These are phyloP conservation scores for Caenorhabditis elegans DNA, from an alignment of 1,140 invertebrate species.

Conservation along the genomic window WBcel235 BX284602.5:9586001-9586500, in stretches of 20 bases:
- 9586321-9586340: background rate
- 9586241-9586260: slow-evolving; percentile 37
- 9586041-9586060: slow-evolving; percentile 49
- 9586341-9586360: too few relatives aligned
- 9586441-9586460: too few relatives aligned
- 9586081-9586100: slow-evolving; percentile 59
- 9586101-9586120: slow-evolving; percentile 42
- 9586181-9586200: background rate
- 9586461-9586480: too few relatives aligned
- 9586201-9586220: slow-evolving; percentile 52
- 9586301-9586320: slow-evolving; percentile 32
- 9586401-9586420: too few relatives aligned
- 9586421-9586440: too few relatives aligned
- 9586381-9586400: too few relatives aligned
- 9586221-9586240: slow-evolving; percentile 52
- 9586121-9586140: background rate
- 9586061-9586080: slow-evolving; percentile 57
- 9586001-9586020: background rate
- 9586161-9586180: too few relatives aligned
- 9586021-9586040: slow-evolving; percentile 49
- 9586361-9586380: too few relatives aligned
- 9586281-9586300: slow-evolving; percentile 52
- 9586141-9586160: background rate
- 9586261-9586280: slow-evolving; percentile 56
- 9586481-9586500: too few relatives aligned